A percentile compares a stretch with the other conserved stretches of the same genome.
These are phyloP conservation scores for Harpegnathos saltator DNA, from an alignment of 1,140 invertebrate species.

Conservation along the genomic window DNA sequence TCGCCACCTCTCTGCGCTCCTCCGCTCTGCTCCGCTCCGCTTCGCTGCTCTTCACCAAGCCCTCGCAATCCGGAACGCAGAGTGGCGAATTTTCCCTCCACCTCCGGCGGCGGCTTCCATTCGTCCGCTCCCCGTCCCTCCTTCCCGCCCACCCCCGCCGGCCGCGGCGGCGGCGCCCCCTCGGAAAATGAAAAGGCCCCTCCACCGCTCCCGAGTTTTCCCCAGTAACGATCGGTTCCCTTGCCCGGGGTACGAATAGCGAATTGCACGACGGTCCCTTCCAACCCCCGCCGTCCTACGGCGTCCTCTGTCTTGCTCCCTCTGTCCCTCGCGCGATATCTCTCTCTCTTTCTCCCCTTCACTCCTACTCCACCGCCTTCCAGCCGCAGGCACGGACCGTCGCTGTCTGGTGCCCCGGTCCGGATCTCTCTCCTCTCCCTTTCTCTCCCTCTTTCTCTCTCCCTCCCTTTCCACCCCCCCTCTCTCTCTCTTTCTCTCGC, in stretches of 20 bases:
- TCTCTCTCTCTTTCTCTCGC: conserved; percentile 18
- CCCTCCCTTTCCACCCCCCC: conserved; percentile 10
- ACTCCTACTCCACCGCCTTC: conserved; percentile 49
- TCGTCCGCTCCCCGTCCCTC: conserved; percentile 22
- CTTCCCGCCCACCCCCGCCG: conserved; percentile 4
- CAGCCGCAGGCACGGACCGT: conserved; percentile 63
- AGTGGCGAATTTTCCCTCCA: conserved; percentile 61
- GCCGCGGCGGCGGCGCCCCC: conserved; percentile 64
- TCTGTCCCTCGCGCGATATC: conserved; percentile 50
- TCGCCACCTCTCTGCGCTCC: no score
- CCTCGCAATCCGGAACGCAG: conserved; percentile 39
- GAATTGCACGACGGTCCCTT: conserved; percentile 68
- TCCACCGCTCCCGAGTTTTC: conserved; percentile 76
- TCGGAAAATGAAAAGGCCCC: conserved; percentile 74
- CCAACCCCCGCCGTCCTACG: conserved; percentile 30
- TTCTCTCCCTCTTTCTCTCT: conserved; percentile 19
- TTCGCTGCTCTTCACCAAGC: neutral
- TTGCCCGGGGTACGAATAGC: conserved; percentile 79
- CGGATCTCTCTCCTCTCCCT: no score
- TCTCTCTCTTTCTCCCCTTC: conserved; percentile 33
- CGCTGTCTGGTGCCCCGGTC: conserved; percentile 51
- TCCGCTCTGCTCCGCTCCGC: no score
- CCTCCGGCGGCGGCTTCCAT: conserved; percentile 19
- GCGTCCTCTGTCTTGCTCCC: conserved; percentile 54
- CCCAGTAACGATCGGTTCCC: conserved; percentile 83